Evolutionary conservation across 2,888 invertebrate species (phyloP), one percentile per base, ranked within the genome.

Genomic region (Folsomia manolachei): DNA sequence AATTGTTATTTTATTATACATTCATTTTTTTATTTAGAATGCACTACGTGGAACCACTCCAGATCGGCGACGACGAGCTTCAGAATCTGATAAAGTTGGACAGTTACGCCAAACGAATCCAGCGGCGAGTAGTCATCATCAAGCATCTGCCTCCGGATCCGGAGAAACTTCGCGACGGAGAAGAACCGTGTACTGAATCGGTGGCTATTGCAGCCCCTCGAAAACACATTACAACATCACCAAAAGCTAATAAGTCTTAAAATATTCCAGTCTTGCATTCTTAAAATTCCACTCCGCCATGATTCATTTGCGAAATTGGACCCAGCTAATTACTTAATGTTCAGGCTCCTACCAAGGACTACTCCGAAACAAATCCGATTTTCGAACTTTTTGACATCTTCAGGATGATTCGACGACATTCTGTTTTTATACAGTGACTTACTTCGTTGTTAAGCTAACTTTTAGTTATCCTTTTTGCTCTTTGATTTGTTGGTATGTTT

Each of bases 1-100:
- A 1, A 7, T 11, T 4, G 23, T 1, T n/a, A 21, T 53, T 52
- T 63, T 52, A 23, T 27, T n/a, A 71, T 19, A 14, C 21, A 27
- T 27, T n/a, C 4, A 52, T 69, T 71, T 53, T 18, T 23, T 52
- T 66, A 27, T 27, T 24, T 24, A 76, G 76, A 76, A 76, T 56
- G 76, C 76, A 53, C 73, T 72, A 14, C 72, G 74, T 39, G 76
- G 76, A 19, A 74, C 71, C 4, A 63, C 70, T 60, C 76, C 76
- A 11, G 76, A 74, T 21, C 51, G 67, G 9, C 64, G 76, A 24
- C 71, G 76, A 1, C 64, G 76, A n/a, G 69, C 71, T 24, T 76
- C 76, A 18, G 76, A 76, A 63, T 76, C 76, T 1, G 76, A 76
- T 51, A 72, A 73, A 63, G 72, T 74, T 18, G 74, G 68, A 21